Percentiles rank a stretch among this genome's conserved stretches.
Evolutionary conservation across 2,888 invertebrate species (phyloP).

Genomic region (Drosophila colorata): DNA sequence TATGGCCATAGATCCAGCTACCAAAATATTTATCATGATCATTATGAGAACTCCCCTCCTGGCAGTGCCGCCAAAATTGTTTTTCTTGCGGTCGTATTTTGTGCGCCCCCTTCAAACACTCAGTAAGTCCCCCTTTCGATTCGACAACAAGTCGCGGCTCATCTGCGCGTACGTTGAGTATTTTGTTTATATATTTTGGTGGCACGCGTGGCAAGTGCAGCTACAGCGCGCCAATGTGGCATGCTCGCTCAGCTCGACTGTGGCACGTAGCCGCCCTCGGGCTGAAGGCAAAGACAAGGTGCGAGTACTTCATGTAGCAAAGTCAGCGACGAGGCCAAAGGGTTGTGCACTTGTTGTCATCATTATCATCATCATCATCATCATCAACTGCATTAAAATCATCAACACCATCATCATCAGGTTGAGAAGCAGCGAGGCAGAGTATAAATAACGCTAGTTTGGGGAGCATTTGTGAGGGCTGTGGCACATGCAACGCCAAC

Average conservation of each 20-base stretch:
- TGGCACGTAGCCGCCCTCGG: slow-evolving; percentile 37
- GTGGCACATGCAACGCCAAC: slow-evolving; percentile 23
- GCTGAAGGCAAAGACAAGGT: slow-evolving; percentile 36
- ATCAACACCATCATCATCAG: slow-evolving; percentile 8
- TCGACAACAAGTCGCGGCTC: slow-evolving; percentile 18
- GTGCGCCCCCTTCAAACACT: slow-evolving; percentile 6
- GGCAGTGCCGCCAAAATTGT: slow-evolving; percentile 42
- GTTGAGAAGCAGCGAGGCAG: slow-evolving; percentile 4
- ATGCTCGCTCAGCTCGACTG: slow-evolving; percentile 45
- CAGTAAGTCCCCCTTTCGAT: neutral
- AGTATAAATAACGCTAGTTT: slow-evolving; percentile 47
- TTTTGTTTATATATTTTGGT: slow-evolving; percentile 69
- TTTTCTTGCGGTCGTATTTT: slow-evolving; percentile 44
- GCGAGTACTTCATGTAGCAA: slow-evolving; percentile 31
- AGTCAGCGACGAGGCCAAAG: slow-evolving; percentile 59
- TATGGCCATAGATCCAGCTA: slow-evolving; percentile 6
- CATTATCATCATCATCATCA: slow-evolving; percentile 44
- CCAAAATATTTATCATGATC: slow-evolving; percentile 34
- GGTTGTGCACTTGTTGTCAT: slow-evolving; percentile 73
- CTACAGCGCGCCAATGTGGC: slow-evolving; percentile 63
- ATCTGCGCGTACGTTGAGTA: slow-evolving; percentile 34
- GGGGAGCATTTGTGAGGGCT: slow-evolving; percentile 4
- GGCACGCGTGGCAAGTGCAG: slow-evolving; percentile 72
- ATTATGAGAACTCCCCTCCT: slow-evolving; percentile 15
- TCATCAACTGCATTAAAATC: slow-evolving; percentile 18